A percentile compares a stretch with the other conserved stretches of the same genome.
phyloP scores from a whole-genome alignment of 2,113 vertebrate species.

The Rostratula benghalensis region DNA sequence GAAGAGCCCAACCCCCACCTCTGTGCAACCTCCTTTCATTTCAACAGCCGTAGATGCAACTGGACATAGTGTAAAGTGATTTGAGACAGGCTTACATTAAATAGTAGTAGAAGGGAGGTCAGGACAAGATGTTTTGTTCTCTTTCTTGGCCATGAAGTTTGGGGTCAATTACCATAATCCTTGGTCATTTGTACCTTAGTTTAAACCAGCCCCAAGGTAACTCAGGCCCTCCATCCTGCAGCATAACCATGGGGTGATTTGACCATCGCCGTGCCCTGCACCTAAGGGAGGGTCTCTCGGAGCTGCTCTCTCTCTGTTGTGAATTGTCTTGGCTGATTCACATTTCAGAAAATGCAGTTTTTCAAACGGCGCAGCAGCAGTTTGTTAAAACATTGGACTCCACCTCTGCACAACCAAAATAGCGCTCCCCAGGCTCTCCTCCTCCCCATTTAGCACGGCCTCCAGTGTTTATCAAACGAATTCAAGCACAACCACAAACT shows the following conservation, averaged over 20 bases:
- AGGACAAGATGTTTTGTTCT: background rate
- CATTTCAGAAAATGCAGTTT: constrained; percentile 32
- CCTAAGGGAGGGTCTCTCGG: background rate
- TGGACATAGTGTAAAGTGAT: background rate
- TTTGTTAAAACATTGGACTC: constrained; percentile 55
- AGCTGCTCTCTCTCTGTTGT: background rate
- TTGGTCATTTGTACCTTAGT: background rate
- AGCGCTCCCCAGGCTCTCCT: constrained; percentile 30
- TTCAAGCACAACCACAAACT: background rate
- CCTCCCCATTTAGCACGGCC: constrained; percentile 46
- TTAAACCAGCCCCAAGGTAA: background rate
- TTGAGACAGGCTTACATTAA: background rate
- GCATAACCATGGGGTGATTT: accelerated
- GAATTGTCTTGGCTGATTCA: background rate
- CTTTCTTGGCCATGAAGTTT: background rate
- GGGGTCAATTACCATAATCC: background rate
- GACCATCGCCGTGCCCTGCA: background rate
- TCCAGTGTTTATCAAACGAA: constrained; percentile 39
- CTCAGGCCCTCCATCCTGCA: background rate
- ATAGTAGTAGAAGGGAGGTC: background rate
- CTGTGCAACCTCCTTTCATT: too few species aligned
- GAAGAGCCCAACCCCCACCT: too few species aligned
- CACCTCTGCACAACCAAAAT: constrained; percentile 1
- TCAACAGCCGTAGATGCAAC: background rate
- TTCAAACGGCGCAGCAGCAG: constrained; percentile 28